Evolutionary conservation across 2,888 invertebrate species (phyloP).

Genomic region (Halocaridina rubra): DNA sequence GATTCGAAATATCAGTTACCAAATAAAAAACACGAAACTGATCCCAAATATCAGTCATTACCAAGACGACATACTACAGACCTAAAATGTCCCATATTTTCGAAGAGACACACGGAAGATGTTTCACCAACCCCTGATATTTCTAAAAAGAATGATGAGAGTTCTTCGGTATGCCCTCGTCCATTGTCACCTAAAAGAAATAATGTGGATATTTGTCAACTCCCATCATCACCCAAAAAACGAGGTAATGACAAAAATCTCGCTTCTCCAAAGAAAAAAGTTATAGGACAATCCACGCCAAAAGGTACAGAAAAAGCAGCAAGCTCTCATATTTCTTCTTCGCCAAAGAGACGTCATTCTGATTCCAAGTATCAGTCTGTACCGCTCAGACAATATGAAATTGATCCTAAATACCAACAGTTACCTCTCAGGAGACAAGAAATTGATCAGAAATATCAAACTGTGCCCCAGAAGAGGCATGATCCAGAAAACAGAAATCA

Average conservation of each 20-base stretch:
- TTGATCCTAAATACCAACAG: constrained; percentile 41
- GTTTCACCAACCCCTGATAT: not conserved
- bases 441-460: constrained; percentile 41
- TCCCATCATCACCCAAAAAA: constrained; percentile 26
- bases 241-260: constrained; percentile 11
- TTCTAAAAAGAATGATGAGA: not conserved
- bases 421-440: constrained; percentile 33
- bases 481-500: constrained; percentile 22
- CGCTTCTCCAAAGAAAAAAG: constrained; percentile 12
- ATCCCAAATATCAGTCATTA: constrained; percentile 59
- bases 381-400: constrained; percentile 13
- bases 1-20: constrained; percentile 12
- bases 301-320: not conserved
- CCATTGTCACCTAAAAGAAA: constrained; percentile 44
- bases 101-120: constrained; percentile 33
- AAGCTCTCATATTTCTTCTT: not conserved
- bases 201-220: not conserved
- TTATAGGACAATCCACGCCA: constrained; percentile 3
- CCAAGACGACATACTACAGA: constrained; percentile 44
- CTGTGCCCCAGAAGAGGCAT: constrained; percentile 48
- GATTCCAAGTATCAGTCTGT: constrained; percentile 41
- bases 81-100: constrained; percentile 26
- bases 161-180: not conserved
- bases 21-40: constrained; percentile 29
- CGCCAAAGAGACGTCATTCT: constrained; percentile 18